phyloP scores from a whole-genome alignment of 2,797 vertebrate genomes.

The Poecilia picta region DNA sequence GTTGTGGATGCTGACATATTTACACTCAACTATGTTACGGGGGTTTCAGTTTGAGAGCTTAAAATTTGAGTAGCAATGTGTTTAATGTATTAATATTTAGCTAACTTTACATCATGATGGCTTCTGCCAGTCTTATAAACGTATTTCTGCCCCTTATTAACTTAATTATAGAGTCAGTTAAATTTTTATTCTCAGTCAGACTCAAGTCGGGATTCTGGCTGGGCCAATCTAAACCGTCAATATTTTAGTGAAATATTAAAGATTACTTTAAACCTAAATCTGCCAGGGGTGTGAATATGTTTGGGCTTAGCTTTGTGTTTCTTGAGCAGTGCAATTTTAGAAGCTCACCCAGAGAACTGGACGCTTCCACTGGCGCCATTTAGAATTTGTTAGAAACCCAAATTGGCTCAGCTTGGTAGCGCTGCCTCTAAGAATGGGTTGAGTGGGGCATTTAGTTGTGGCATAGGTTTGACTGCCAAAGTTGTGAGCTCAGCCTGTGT shows the following conservation, averaged over 20 bases:
- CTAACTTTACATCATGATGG: background rate
- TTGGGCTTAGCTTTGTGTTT: background rate
- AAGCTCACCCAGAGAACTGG: background rate
- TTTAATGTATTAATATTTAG: background rate
- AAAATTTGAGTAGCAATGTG: background rate
- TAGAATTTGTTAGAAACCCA: slow-evolving; percentile 4
- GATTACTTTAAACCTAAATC: background rate
- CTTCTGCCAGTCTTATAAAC: background rate
- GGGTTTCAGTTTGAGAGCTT: background rate
- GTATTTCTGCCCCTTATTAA: background rate
- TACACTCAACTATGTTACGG: background rate
- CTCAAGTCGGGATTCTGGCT: background rate
- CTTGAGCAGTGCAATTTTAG: background rate
- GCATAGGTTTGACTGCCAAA: slow-evolving; percentile 56
- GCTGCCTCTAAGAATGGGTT: slow-evolving; percentile 23
- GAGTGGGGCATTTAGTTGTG: slow-evolving; percentile 60
- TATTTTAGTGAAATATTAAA: background rate
- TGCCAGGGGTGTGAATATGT: background rate
- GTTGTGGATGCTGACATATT: background rate
- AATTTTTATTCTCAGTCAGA: background rate
- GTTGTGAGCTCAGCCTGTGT: slow-evolving; percentile 55
- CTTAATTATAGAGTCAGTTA: background rate
- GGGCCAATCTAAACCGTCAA: background rate
- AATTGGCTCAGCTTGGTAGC: slow-evolving; percentile 5
- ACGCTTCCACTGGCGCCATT: background rate